Conservation (phyloP, 2,888 invertebrate genomes). For the Brenthis ino region DNA sequence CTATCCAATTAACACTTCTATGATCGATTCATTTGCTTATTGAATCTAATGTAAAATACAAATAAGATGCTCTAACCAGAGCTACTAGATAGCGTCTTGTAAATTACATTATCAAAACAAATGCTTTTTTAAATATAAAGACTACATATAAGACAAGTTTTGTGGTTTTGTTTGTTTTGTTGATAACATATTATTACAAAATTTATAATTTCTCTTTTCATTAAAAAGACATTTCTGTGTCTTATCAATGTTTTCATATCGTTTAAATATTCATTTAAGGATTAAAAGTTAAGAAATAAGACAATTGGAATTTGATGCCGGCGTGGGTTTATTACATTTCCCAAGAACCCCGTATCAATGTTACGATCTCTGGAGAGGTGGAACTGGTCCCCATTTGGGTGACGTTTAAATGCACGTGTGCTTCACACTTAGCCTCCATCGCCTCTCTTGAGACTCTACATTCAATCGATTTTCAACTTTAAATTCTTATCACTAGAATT, state of each 20-base stretch:
- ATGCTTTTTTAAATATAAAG: background rate
- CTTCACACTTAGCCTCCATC: slow-evolving; percentile 60
- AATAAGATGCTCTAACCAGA: background rate
- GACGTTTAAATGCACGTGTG: slow-evolving; percentile 77
- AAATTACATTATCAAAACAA: slow-evolving; percentile 5
- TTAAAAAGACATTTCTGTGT: slow-evolving; percentile 21
- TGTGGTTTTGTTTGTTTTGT: background rate
- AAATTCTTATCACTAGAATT: slow-evolving; percentile 33
- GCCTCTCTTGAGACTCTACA: slow-evolving; percentile 44
- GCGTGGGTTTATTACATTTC: slow-evolving; percentile 38
- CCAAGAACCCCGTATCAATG: slow-evolving; percentile 58
- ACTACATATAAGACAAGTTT: background rate
- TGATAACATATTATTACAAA: slow-evolving; percentile 1
- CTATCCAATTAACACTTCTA: background rate
- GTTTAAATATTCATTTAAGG: slow-evolving; percentile 13
- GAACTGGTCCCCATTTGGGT: slow-evolving; percentile 74
- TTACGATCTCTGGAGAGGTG: slow-evolving; percentile 68
- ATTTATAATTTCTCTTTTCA: slow-evolving; percentile 13
- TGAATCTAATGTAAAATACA: slow-evolving; percentile 5
- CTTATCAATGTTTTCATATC: slow-evolving; percentile 3
- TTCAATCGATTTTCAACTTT: slow-evolving; percentile 48
- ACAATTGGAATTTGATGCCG: slow-evolving; percentile 41
- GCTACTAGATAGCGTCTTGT: background rate
- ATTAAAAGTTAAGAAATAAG: slow-evolving; percentile 23
- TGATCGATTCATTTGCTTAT: background rate